Conservation (phyloP, 2,113 vertebrate species). For the Chascanopsetta lugubris region DNA sequence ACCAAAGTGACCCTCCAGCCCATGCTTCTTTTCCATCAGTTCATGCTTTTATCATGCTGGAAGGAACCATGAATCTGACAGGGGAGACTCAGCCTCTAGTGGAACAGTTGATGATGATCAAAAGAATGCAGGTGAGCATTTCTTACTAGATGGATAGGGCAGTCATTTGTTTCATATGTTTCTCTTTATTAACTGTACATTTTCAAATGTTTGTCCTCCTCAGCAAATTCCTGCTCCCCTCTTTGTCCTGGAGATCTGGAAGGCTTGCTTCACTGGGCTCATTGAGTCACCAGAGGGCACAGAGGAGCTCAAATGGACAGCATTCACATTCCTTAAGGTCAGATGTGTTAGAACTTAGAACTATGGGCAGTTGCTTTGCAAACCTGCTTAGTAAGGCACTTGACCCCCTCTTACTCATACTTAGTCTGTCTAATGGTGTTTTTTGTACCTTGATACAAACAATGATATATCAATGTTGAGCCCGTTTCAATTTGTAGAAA, state of each 20-base stretch:
- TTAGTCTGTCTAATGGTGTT: too few species aligned
- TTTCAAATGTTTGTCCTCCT: neutral
- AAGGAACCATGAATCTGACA: constrained; percentile 98
- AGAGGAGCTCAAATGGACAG: constrained; percentile 98
- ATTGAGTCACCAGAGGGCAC: constrained; percentile 98
- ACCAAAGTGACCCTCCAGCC: constrained; percentile 83
- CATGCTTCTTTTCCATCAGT: constrained; percentile 92
- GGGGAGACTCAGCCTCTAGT: constrained; percentile 93
- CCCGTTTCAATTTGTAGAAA: too few species aligned
- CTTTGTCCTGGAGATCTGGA: constrained; percentile 97
- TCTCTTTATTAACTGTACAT: neutral
- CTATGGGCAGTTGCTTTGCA: too few species aligned
- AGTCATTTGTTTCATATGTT: neutral
- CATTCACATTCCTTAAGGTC: constrained; percentile 98
- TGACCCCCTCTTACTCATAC: too few species aligned
- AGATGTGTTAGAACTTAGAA: too few species aligned
- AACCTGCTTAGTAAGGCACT: too few species aligned
- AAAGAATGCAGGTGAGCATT: constrained; percentile 94
- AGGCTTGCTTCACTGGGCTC: constrained; percentile 96
- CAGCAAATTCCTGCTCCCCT: constrained; percentile 90
- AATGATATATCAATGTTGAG: too few species aligned
- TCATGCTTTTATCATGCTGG: constrained; percentile 93
- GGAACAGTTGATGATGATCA: constrained; percentile 98
- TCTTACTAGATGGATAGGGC: neutral
- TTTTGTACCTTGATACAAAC: too few species aligned